These are phyloP conservation scores for Phallusia fumigata DNA, from an alignment of 23 tunicate genomes.

Conservation along the genomic window DNA sequence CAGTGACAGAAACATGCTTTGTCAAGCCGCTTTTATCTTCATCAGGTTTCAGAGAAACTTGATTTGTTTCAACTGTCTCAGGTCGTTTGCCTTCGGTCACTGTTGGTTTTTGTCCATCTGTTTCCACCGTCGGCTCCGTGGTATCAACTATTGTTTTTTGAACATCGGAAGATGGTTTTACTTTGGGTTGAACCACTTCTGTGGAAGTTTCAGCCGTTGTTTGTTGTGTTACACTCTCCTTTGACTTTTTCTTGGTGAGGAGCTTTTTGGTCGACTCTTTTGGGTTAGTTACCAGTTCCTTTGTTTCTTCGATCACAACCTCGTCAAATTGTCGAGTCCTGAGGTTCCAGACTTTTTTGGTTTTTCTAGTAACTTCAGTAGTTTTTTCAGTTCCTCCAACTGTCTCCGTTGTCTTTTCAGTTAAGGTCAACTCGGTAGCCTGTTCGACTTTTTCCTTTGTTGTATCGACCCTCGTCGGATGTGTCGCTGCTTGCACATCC, in stretches of 20 bases:
- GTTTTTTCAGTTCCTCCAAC: not conserved
- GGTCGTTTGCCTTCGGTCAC: too few species aligned
- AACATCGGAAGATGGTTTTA: too few species aligned
- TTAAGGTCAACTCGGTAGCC: not conserved
- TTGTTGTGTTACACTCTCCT: not conserved
- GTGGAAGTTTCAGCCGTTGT: too few species aligned
- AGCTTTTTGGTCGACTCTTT: not conserved
- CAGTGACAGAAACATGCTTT: not conserved
- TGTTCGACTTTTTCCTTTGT: not conserved
- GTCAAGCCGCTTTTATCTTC: too few species aligned
- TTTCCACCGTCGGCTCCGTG: not conserved
- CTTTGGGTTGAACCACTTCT: too few species aligned
- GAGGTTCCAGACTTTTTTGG: slow-evolving; percentile 67
- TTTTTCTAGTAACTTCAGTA: slow-evolving; percentile 17
- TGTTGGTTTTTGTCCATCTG: not conserved
- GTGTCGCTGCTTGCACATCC: not conserved
- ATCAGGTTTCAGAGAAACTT: too few species aligned
- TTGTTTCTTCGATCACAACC: slow-evolving; percentile 37
- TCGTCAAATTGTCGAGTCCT: slow-evolving; percentile 50
- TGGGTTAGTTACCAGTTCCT: not conserved
- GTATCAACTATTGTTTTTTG: too few species aligned
- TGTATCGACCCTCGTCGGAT: not conserved
- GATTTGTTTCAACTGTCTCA: too few species aligned
- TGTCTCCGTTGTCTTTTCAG: not conserved
- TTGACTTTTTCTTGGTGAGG: not conserved